These are phyloP conservation scores for Trematocara macrostoma DNA, from an alignment of 2,113 vertebrate genomes.

Conservation along the genomic window DNA sequence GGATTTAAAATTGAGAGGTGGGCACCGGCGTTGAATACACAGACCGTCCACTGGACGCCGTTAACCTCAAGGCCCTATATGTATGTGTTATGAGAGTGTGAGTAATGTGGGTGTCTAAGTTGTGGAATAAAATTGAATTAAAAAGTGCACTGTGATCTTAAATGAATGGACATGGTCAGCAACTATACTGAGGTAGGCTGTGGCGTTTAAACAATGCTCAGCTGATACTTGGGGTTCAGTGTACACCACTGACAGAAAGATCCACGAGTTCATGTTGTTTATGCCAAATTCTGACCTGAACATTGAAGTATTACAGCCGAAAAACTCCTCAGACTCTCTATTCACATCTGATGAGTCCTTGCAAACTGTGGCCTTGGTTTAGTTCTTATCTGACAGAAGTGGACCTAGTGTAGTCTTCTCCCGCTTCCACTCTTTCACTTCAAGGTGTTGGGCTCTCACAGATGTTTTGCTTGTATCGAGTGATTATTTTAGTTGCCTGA, in stretches of 20 bases:
- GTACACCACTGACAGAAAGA: neutral
- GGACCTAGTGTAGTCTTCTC: rapidly evolving
- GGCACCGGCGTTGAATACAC: no score
- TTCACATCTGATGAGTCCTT: neutral
- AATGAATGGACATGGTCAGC: neutral
- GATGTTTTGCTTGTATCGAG: neutral
- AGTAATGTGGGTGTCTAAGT: no score
- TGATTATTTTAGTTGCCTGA: neutral
- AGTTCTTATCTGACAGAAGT: neutral
- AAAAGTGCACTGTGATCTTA: neutral
- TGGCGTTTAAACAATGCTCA: neutral
- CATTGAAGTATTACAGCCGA: rapidly evolving
- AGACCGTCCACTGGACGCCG: no score
- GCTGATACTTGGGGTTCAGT: neutral
- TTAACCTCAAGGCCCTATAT: no score
- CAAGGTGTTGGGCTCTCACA: neutral
- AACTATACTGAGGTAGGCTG: neutral
- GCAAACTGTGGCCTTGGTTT: neutral
- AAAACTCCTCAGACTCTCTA: neutral
- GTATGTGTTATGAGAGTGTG: no score
- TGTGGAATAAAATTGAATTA: no score
- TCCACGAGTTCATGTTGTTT: rapidly evolving
- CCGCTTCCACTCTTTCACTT: neutral
- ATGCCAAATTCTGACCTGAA: neutral
- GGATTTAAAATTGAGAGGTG: no score